Evolutionary conservation across 1,140 invertebrate species (phyloP).

Genomic region (Portunus trituberculatus): DNA sequence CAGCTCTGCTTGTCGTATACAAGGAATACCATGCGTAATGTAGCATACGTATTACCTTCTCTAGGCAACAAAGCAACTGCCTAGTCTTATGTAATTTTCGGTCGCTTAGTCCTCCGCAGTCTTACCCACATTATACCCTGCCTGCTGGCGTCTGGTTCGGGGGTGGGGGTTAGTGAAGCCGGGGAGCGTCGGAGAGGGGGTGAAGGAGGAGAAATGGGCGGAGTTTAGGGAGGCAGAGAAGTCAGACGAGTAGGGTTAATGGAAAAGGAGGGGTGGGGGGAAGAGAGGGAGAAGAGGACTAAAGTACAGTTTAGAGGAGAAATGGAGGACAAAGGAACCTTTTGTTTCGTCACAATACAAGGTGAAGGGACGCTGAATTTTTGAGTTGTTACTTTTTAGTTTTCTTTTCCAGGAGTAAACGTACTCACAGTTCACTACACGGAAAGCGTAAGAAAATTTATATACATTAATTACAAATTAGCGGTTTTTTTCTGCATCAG

Average conservation of each 20-base stretch:
- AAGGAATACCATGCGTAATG: too few relatives aligned
- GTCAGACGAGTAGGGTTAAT: not conserved
- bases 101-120: too few relatives aligned
- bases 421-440: too few relatives aligned
- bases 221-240: not conserved
- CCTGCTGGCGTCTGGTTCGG: not conserved
- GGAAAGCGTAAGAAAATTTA: not conserved
- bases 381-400: too few relatives aligned
- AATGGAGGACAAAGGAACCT: slow-evolving; percentile 6
- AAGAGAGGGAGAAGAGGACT: not conserved
- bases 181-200: not conserved
- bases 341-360: not conserved
- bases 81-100: too few relatives aligned
- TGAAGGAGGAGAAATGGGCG: not conserved
- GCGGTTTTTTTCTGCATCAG: too few relatives aligned
- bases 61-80: too few relatives aligned
- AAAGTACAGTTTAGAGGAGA: slow-evolving; percentile 22
- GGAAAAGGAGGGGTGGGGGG: not conserved
- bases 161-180: not conserved
- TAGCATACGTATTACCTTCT: too few relatives aligned
- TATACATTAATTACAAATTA: too few relatives aligned
- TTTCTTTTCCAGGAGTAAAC: not conserved
- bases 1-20: too few relatives aligned
- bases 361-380: too few relatives aligned
- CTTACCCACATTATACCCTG: too few relatives aligned